Evolutionary conservation across 2,113 vertebrate species (phyloP), one percentile per base, ranked within the genome.

Genomic region (Sinocyclocheilus maitianheensis): DNA sequence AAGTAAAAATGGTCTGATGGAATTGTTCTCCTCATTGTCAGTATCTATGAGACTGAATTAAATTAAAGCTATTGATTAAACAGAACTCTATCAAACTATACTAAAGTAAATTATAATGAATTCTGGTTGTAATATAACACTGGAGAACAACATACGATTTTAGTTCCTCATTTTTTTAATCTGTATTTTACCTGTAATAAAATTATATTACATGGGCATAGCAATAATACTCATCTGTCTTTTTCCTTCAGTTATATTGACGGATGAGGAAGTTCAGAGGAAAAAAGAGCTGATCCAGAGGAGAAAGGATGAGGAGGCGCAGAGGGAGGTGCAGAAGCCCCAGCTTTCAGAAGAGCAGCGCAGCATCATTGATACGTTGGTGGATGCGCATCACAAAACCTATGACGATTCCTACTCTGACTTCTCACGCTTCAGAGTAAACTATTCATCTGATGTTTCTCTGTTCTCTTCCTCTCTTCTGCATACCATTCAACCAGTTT

Each of bases 181-280:
- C 77, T 87, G 67, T 62, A 3, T 8, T 55, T 69, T 22, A 51
- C 0, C 5, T 40, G 62, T 77, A 62, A 34, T 53, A 43, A 26
- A 67, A 40, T 10, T 4, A 37, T 71, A 20, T 34, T 37, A 34
- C 30, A 37, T 37, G 30, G 3, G 48, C 20, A 24, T 62, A 48
- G 60, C 71, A 20, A n/a, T 51, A 22, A 43, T 20, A 60, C 53
- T 37, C 8, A 9, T 90, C 55, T 89, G 82, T 84, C 60, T 86
- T 72, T 87, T 37, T 34, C 34, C 77, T 22, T 37, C 93, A 99
- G 98, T 99, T 93, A 99, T 99, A 90, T 92, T 99, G 92, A 99
- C 98, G 0, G 98, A 99, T 0, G 98, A 98, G 92, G 98, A 99
- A 90, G 97, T 99, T 69, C 97, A 98, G 95, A 95, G 97, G 90